These are phyloP conservation scores for Aphaenogaster rudis DNA, from an alignment of 1,140 invertebrate species.

Conservation along the genomic window DNA sequence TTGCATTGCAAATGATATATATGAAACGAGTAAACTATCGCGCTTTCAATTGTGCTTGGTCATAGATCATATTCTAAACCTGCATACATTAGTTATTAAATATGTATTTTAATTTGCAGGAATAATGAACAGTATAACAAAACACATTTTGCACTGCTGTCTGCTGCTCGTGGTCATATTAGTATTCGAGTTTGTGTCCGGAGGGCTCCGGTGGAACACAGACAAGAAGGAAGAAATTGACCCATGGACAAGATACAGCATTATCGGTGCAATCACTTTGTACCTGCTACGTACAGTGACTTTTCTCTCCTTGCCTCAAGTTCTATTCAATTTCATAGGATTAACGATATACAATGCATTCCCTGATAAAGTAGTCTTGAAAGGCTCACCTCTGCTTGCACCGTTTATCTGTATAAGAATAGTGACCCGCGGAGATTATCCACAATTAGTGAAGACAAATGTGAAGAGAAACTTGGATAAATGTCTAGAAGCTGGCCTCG, in stretches of 20 bases:
- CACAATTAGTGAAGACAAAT: constrained; percentile 96
- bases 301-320: constrained; percentile 95
- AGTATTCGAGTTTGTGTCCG: constrained; percentile 92
- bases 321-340: constrained; percentile 96
- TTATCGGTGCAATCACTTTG: constrained; percentile 90
- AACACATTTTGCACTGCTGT: constrained; percentile 93
- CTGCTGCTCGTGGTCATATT: constrained; percentile 92
- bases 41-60: neutral
- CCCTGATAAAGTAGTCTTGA: constrained; percentile 96
- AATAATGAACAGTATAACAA: constrained; percentile 89
- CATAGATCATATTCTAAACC: neutral
- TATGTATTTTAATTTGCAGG: constrained; percentile 69
- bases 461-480: constrained; percentile 96
- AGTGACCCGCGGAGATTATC: constrained; percentile 98
- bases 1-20: neutral
- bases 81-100: neutral
- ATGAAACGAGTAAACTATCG: neutral
- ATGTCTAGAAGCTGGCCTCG: constrained; percentile 95
- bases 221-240: constrained; percentile 90
- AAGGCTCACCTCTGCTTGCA: constrained; percentile 95
- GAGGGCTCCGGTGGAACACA: constrained; percentile 91
- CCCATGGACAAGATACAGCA: constrained; percentile 94
- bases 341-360: constrained; percentile 97
- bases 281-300: constrained; percentile 94
- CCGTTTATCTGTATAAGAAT: constrained; percentile 98